A percentile compares a stretch with the other conserved stretches of the same genome.
Evolutionary conservation across 2,797 vertebrate genomes (phyloP).

Genomic region (Bovichtus variegatus): DNA sequence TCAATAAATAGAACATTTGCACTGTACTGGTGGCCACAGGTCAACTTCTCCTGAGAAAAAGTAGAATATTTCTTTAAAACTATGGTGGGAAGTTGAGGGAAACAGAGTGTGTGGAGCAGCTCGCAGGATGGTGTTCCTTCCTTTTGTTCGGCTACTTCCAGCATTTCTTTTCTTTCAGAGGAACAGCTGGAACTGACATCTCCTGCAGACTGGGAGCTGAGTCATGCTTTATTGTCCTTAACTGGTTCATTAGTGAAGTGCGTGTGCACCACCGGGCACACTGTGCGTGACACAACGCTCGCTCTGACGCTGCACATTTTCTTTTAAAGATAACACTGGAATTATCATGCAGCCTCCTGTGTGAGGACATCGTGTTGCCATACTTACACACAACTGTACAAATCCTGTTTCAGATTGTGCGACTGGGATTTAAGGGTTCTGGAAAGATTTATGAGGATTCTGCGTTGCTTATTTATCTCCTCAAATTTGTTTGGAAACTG

Average conservation of each 20-base stretch:
- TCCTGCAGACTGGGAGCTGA: slow-evolving; percentile 13
- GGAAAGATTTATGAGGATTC: no score
- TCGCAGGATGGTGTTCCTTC: slow-evolving; percentile 51
- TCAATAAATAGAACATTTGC: background rate
- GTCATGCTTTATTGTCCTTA: background rate
- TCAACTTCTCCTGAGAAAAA: background rate
- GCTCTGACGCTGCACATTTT: slow-evolving; percentile 3
- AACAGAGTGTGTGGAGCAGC: slow-evolving; percentile 23
- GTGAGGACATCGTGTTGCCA: background rate
- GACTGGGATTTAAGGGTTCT: background rate
- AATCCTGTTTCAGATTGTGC: background rate
- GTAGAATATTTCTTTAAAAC: background rate
- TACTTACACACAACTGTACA: background rate
- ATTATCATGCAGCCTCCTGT: no score
- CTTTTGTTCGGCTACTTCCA: slow-evolving; percentile 67
- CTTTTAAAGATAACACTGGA: background rate
- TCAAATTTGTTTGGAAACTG: no score
- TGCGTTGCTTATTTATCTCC: no score
- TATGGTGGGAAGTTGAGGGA: slow-evolving; percentile 36
- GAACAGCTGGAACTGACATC: slow-evolving; percentile 47
- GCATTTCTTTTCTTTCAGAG: slow-evolving; percentile 50
- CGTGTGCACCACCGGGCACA: background rate
- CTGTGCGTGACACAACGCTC: slow-evolving; percentile 21
- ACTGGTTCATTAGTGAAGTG: background rate
- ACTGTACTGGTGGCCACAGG: background rate